Evolutionary conservation across 2,113 vertebrate genomes (phyloP), one percentile per base, ranked within the genome.

Genomic region (Pleuronectes platessa): DNA sequence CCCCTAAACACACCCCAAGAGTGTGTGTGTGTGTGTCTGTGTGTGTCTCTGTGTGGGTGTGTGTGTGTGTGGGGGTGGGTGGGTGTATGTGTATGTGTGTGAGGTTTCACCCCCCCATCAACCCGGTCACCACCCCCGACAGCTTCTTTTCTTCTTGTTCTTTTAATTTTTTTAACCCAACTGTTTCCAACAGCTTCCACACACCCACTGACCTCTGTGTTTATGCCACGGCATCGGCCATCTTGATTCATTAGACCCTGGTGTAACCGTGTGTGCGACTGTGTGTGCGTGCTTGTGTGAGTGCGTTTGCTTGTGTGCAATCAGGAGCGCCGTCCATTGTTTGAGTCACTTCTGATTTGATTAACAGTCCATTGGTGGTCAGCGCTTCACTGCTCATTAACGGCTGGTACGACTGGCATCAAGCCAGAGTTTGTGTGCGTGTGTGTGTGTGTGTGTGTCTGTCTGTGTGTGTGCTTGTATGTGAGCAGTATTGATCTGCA

Each of bases 311-410:
- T 64, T 51, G 71, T 59, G 78, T 74, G 71, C 62, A 68, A 35
- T 40, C 47, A 47, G 67, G 49, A 47, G 73, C 59, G 24, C 55
- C 4, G 1, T 70, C 68, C 47, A 85, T 90, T 91, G 79, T 88
- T 76, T 55, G 77, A 72, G 26, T 78, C 76, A 42, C 76, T 79
- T 88, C 56, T 65, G 73, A 79, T 74, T 78, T 76, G 66, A 87
- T 84, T 74, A 83, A 72, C 71, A 65, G 75, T 61, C 78, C 64
- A 42, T 63, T 81, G 83, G 78, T 89, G 85, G 76, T 82, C 85
- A 35, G 14, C 14, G 59, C 51, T 74, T 81, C 74, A 37, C 76
- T 67, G 74, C 64, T 85, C 88, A 89, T 85, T 79, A 89, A 56
- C 27, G 71, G 35, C 35, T 13, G 42, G 26, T 56, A 1, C 13